Conservation (phyloP, 2,797 vertebrate genomes). For the Hephaestus fuliginosus region DNA sequence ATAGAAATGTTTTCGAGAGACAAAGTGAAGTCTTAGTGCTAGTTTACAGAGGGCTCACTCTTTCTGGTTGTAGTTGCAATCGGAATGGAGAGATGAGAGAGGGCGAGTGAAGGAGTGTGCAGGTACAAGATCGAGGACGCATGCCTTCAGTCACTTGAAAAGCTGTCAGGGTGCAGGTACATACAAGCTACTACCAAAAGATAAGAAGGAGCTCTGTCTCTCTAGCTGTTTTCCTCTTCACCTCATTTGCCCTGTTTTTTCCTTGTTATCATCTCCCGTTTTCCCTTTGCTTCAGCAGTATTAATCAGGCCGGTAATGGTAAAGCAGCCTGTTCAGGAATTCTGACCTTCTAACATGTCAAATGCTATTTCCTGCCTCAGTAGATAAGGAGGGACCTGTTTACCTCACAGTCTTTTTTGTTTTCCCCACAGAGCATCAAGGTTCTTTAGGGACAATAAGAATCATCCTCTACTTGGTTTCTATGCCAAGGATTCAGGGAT, state of each 20-base stretch:
- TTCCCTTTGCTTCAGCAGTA: conserved; percentile 58
- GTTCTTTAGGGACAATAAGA: conserved; percentile 13
- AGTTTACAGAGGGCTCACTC: conserved; percentile 50
- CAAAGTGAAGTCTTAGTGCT: conserved; percentile 46
- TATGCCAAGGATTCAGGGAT: neutral
- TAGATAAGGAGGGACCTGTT: conserved; percentile 67
- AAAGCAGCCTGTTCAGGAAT: conserved; percentile 74
- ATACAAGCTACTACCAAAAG: conserved; percentile 79
- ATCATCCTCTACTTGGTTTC: neutral
- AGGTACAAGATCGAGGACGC: conserved; percentile 79
- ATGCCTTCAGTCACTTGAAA: conserved; percentile 84
- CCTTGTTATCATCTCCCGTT: conserved; percentile 57
- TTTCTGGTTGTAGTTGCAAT: conserved; percentile 52
- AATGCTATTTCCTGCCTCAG: conserved; percentile 58
- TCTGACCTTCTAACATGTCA: conserved; percentile 73
- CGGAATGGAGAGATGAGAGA: conserved; percentile 60
- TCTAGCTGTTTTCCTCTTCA: conserved; percentile 67
- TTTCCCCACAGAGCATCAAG: conserved; percentile 5
- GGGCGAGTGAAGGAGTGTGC: conserved; percentile 62
- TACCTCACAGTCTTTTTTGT: conserved; percentile 23
- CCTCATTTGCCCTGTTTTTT: conserved; percentile 56
- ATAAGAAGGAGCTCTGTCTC: conserved; percentile 78
- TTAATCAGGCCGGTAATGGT: conserved; percentile 75
- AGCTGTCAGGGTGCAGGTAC: conserved; percentile 83
- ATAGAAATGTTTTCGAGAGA: conserved; percentile 42